These are phyloP conservation scores for Dicerorhinus sumatrensis DNA, from an alignment of 2,113 vertebrate genomes.

Conservation along the genomic window DNA sequence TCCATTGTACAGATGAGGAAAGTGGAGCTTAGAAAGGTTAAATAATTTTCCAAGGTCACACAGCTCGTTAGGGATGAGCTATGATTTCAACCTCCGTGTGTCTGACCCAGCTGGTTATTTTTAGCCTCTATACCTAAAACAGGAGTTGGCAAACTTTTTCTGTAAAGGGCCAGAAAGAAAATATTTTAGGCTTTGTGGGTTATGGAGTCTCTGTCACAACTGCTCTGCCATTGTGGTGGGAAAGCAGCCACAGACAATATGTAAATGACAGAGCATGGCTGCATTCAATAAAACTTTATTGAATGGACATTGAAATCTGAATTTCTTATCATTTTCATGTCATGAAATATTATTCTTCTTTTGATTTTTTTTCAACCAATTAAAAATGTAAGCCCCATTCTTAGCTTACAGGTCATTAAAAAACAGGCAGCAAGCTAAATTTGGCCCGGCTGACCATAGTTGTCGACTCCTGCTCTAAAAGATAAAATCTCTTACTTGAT, in stretches of 20 bases:
- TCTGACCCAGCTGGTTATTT: not conserved
- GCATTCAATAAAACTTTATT: not conserved
- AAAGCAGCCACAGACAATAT: not conserved
- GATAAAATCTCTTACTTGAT: not conserved
- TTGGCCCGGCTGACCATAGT: not conserved
- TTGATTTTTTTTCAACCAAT: not conserved
- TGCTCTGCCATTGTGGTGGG: not conserved
- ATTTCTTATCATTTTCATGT: constrained; percentile 17
- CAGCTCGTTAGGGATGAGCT: not conserved
- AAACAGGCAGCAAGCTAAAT: not conserved
- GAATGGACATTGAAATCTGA: not conserved
- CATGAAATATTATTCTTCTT: not conserved
- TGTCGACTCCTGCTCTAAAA: not conserved
- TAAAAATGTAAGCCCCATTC: not conserved
- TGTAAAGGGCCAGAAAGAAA: not conserved
- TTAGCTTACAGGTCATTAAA: not conserved
- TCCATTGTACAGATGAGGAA: not conserved
- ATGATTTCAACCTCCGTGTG: not conserved
- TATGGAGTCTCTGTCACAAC: not conserved
- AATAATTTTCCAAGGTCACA: not conserved
- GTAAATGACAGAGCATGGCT: not conserved
- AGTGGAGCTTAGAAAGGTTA: not conserved
- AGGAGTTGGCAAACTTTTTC: not conserved
- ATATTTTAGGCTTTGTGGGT: not conserved
- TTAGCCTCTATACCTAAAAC: not conserved